Conservation (phyloP, 2,797 vertebrate genomes). For the Lates japonicus region DNA sequence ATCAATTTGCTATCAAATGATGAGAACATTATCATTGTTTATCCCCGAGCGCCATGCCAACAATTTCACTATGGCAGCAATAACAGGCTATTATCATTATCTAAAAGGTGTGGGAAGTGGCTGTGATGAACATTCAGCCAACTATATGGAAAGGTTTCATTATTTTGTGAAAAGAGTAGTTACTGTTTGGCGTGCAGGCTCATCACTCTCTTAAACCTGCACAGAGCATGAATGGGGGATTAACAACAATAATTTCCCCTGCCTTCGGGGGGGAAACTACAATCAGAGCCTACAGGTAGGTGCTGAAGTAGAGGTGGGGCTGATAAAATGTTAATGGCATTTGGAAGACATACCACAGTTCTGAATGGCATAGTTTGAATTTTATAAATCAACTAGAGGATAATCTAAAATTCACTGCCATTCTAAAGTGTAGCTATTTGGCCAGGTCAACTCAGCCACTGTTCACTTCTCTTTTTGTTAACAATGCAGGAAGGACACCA, state of each 20-base stretch:
- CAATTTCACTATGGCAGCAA: constrained; percentile 10
- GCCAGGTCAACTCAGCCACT: constrained; percentile 1
- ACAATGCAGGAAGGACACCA: not conserved
- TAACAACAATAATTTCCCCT: not conserved
- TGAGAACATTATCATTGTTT: constrained; percentile 4
- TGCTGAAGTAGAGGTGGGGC: constrained; percentile 24
- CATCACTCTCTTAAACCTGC: constrained; percentile 23
- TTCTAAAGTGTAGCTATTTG: not conserved
- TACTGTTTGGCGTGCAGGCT: constrained; percentile 1
- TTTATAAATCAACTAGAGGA: constrained; percentile 10
- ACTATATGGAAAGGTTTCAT: constrained; percentile 13
- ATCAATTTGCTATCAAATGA: not conserved
- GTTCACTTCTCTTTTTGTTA: not conserved
- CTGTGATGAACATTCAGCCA: not conserved
- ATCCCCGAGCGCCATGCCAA: not conserved
- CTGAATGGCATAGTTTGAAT: not conserved
- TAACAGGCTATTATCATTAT: constrained; percentile 3
- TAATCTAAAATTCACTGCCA: not conserved
- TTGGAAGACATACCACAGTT: constrained; percentile 13
- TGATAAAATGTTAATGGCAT: constrained; percentile 36
- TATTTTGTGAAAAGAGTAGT: constrained; percentile 32
- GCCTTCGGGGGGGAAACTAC: constrained; percentile 10
- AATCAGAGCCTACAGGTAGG: constrained; percentile 31
- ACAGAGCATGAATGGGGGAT: constrained; percentile 1
- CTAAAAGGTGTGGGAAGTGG: not conserved